phyloP scores from a whole-genome alignment of 1,140 invertebrate genomes.

The Holotrichia oblita region DNA sequence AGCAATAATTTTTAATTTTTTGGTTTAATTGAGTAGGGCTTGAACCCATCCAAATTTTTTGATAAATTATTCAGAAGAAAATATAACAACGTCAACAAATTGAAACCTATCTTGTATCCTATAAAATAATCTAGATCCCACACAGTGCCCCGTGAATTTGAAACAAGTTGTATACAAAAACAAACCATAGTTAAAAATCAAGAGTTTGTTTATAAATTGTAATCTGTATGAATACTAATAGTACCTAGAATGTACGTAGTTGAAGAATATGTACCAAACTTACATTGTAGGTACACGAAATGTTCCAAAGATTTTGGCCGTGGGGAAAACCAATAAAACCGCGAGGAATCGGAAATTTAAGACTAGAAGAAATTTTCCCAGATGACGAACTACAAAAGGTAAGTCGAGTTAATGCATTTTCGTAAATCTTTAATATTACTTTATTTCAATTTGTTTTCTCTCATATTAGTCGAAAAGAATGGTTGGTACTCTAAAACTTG shows the following conservation, averaged over 20 bases:
- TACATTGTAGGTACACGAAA: not conserved
- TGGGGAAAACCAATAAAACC: slow-evolving; percentile 62
- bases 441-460: not conserved
- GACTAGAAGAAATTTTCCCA: slow-evolving; percentile 63
- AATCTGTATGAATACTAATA: not conserved
- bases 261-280: not conserved
- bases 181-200: no score
- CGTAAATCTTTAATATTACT: not conserved
- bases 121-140: no score
- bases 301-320: slow-evolving; percentile 60
- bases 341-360: slow-evolving; percentile 62
- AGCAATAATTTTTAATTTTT: no score
- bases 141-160: no score
- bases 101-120: no score
- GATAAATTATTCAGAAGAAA: no score
- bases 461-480: slow-evolving; percentile 53
- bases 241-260: no score
- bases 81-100: no score
- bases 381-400: slow-evolving; percentile 59
- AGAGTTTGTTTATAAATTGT: not conserved
- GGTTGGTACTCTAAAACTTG: slow-evolving; percentile 52
- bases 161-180: no score
- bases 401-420: slow-evolving; percentile 29
- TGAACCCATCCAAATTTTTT: no score
- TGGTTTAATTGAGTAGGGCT: no score